Percentiles rank a stretch among this genome's conserved stretches.
phyloP scores from a whole-genome alignment of 2,113 vertebrate species.

The Chunga burmeisteri region DNA sequence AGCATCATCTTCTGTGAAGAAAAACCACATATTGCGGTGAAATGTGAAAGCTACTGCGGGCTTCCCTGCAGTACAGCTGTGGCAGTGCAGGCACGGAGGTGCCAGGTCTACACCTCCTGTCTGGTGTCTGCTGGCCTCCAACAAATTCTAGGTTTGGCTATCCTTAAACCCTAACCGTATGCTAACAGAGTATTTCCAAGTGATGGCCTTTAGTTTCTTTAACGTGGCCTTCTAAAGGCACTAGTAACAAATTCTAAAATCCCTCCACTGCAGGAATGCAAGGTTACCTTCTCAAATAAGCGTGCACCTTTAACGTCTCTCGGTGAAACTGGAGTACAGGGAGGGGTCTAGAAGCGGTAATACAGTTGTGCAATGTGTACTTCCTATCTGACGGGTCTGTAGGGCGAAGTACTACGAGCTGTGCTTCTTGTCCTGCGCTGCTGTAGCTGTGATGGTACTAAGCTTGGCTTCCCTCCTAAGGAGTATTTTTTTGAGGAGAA shows the following conservation, averaged over 20 bases:
- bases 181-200: not conserved
- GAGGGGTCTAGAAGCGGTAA: not conserved
- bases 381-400: not conserved
- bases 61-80: constrained; percentile 26
- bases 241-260: rapidly evolving
- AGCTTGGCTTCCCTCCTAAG: not conserved
- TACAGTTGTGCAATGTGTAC: not conserved
- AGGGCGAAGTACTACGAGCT: not conserved
- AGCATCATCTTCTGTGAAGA: not conserved
- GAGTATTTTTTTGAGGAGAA: not conserved
- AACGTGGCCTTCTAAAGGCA: not conserved
- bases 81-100: constrained; percentile 1
- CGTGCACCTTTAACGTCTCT: rapidly evolving
- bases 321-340: not conserved
- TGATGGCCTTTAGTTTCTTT: not conserved
- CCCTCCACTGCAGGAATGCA: rapidly evolving
- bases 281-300: not conserved
- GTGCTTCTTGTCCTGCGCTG: not conserved
- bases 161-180: rapidly evolving
- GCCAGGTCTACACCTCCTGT: not conserved
- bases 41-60: not conserved
- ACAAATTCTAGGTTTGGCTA: not conserved
- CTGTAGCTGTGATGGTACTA: not conserved
- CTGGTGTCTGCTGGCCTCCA: not conserved
- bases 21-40: not conserved